Conservation (phyloP, 2,113 vertebrate species). For the Marcusenius ussheri region DNA sequence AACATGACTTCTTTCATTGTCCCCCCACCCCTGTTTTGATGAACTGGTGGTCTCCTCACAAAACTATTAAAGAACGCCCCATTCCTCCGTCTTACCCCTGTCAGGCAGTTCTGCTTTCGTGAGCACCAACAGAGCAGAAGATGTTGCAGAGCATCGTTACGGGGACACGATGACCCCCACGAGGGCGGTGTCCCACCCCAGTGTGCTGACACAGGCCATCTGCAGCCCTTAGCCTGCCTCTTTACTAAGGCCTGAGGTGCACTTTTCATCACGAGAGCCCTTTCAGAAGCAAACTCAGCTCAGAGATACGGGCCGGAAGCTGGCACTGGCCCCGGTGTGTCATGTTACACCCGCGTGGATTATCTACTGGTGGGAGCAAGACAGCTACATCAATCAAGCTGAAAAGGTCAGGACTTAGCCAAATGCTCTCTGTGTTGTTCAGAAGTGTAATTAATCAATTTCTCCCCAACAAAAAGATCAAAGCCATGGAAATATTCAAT, state of each 20-base stretch:
- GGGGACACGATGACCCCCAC: not conserved
- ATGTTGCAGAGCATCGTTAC: not conserved
- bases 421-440: slow-evolving; percentile 50
- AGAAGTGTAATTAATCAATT: slow-evolving; percentile 59
- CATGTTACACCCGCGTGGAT: slow-evolving; percentile 40
- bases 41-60: not conserved
- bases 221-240: not conserved
- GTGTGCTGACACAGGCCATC: not conserved
- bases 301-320: slow-evolving; percentile 33
- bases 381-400: slow-evolving; percentile 61
- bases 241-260: not conserved
- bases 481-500: slow-evolving; percentile 38
- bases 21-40: not conserved
- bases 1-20: not conserved
- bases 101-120: not conserved
- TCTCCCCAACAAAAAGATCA: slow-evolving; percentile 41
- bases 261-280: not conserved
- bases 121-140: not conserved
- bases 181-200: not conserved
- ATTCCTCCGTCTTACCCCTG: not conserved
- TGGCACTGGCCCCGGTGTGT: slow-evolving; percentile 30
- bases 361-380: slow-evolving; percentile 46
- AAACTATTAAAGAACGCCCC: not conserved
- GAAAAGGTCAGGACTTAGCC: slow-evolving; percentile 64
- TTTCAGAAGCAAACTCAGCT: not conserved